Evolutionary conservation across 92 coral and sea anemone genomes (phyloP), one percentile per base, ranked within the genome.

Genomic region (Palythoa grandiflora): DNA sequence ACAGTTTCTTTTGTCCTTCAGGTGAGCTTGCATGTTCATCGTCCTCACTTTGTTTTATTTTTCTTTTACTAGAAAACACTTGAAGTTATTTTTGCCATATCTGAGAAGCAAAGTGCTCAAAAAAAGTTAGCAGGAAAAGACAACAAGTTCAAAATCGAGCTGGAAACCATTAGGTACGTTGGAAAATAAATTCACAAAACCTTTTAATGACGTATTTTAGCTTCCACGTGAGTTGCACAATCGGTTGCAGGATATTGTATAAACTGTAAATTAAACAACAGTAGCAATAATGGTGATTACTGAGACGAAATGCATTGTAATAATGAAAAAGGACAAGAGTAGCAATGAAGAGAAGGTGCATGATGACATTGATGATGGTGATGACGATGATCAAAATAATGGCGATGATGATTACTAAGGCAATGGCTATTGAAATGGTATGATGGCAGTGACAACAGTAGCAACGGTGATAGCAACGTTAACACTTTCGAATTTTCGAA

Each of bases 91-190:
- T 68, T 81, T 81, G 66, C 86, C 28, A 28, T 66, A 63, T 81
- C 86, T 47, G 86, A n/a, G 9, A 71, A 81, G 86, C 73, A 40
- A 40, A 81, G 75, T 48, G 86, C 60, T 11, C 86, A 81, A 48
- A 81, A 81, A 12, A 36, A 68, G 59, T 68, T 81, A 38, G 86
- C 86, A 13, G 86, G 86, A 51, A 81, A 81, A 81, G 44, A 66
- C 6, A 65, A 68, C 44, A 44, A n/a, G 75, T 81, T 81, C 66
- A 81, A 68, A 66, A 66, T 81, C 39, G 53, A 48, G 15, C 47
- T 81, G 61, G 47, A 66, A 40, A 44, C 75, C 20, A 47, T 11
- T 37, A 81, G 75, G 86, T 81, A 44, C 59, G 47, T 36, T 39
- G 48, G 66, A 3, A 28, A 63, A 3, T 11, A 9, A 15, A 21